Base-by-base conservation (phyloP, 2,888 invertebrate genomes). In the Tipula unca region DNA sequence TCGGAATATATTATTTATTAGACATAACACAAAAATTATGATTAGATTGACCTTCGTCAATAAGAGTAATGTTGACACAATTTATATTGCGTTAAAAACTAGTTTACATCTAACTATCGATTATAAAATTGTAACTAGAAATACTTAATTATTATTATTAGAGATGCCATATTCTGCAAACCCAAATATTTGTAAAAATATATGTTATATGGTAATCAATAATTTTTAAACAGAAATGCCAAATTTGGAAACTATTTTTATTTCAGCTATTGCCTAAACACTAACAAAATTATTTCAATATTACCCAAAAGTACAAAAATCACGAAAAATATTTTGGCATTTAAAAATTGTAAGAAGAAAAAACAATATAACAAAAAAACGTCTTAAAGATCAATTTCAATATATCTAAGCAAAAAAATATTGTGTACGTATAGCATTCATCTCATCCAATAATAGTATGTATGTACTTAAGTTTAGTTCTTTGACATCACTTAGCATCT, bases 401-500 rank as follows among this genome's bases (percentile, higher is more conserved):
- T 48, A 48, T 17, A 8, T 36, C 6, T 39, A 48, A 48, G 48
- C n/a, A n/a, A 5, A 48, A 48, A 48, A 48, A 13, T 48, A 48
- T 48, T 48, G 17, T 25, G 1, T 69, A 69, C 25, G 1, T 69
- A 69, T 13, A 25, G 25, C 3, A 69, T 69, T 69, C 69, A 69
- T 25, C 69, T 69, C 69, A 25, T 69, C 69, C 69, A 69, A 69
- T 69, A 69, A 69, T 69, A 69, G 69, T 69, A n/a, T n/a, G n/a
- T n/a, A n/a, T n/a, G n/a, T n/a, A 69, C 69, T 69, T 69, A 69
- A 69, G 69, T 69, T 69, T 25, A 25, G 69, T 69, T 69, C 69
- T 69, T 69, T 69, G 69, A 69, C 69, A 69, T 69, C 69, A 69
- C 69, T 69, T 69, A 69, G 25, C 69, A 69, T 69, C 69, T 69